phyloP scores from a whole-genome alignment of 1,140 invertebrate species.

The Antheraea pernyi region DNA sequence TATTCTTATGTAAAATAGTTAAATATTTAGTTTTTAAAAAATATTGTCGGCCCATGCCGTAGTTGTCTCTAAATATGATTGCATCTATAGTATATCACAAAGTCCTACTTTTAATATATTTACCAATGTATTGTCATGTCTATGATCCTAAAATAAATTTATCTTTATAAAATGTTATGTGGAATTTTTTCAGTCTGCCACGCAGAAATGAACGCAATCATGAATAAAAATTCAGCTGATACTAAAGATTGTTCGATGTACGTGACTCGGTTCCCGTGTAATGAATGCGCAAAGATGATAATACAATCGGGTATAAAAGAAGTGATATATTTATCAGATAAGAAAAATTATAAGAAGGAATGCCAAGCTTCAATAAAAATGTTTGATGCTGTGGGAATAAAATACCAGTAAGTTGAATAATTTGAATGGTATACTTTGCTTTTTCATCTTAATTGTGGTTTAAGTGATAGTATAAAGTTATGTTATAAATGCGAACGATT shows the following conservation, averaged over 20 bases:
- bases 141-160: neutral
- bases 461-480: no score
- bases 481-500: no score
- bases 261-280: slow-evolving; percentile 95
- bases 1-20: no score
- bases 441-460: no score
- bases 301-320: slow-evolving; percentile 95
- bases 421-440: no score
- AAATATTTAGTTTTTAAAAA: no score
- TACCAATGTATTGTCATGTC: neutral
- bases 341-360: slow-evolving; percentile 81
- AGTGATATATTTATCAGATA: slow-evolving; percentile 91
- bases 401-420: slow-evolving; percentile 71
- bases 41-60: no score
- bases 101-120: no score
- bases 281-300: slow-evolving; percentile 98
- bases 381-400: slow-evolving; percentile 87
- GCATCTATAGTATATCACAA: no score
- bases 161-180: neutral
- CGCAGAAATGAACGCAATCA: slow-evolving; percentile 97
- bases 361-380: slow-evolving; percentile 89
- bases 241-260: slow-evolving; percentile 91
- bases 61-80: no score
- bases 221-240: slow-evolving; percentile 92
- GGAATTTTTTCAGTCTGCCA: slow-evolving; percentile 90